phyloP scores from a whole-genome alignment of 2,888 invertebrate genomes.

The Tuta absoluta region DNA sequence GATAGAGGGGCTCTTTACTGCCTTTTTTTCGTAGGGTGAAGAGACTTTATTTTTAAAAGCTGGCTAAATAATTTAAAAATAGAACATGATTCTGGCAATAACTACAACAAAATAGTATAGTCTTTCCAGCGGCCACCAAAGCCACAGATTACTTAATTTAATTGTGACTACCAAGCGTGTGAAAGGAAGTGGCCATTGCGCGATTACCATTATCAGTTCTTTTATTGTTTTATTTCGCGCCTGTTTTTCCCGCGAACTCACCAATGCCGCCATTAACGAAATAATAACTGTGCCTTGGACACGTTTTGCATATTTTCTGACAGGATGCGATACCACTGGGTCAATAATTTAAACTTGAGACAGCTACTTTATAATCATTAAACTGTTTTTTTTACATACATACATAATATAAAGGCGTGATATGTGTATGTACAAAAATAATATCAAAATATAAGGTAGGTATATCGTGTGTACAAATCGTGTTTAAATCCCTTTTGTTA shows the following conservation, averaged over 20 bases:
- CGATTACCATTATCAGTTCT: background rate
- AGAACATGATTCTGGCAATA: background rate
- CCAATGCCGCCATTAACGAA: too few relatives aligned
- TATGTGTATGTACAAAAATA: background rate
- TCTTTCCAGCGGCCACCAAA: too few relatives aligned
- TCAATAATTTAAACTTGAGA: background rate
- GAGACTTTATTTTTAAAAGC: conserved; percentile 11
- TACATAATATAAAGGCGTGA: too few relatives aligned
- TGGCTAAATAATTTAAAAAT: background rate
- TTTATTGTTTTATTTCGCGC: background rate
- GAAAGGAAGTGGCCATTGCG: background rate
- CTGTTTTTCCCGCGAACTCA: conserved; percentile 1
- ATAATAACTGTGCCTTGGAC: background rate
- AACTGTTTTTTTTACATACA: too few relatives aligned
- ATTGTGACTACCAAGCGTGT: too few relatives aligned
- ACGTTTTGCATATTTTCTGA: background rate
- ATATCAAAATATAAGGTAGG: too few relatives aligned
- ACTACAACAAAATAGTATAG: too few relatives aligned
- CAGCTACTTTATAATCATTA: background rate
- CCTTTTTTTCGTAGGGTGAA: conserved; percentile 15
- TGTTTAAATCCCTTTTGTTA: background rate
- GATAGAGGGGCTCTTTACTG: conserved; percentile 4
- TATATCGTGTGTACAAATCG: too few relatives aligned
- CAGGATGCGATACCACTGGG: background rate
- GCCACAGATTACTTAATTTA: too few relatives aligned